phyloP scores from a whole-genome alignment of 2,888 invertebrate genomes.

The Leuctra nigra region DNA sequence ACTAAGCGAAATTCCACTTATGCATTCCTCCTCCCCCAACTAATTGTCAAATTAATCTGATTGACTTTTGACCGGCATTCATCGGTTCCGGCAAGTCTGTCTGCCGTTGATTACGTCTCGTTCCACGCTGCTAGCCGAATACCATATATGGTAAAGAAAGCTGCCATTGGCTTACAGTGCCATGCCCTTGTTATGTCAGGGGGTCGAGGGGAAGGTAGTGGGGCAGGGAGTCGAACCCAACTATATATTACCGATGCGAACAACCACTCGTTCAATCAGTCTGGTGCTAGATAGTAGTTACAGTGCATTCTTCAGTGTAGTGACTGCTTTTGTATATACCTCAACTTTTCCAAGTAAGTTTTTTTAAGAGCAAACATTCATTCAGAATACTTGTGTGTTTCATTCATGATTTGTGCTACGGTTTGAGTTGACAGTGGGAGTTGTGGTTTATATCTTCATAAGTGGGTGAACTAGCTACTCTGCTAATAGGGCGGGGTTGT shows the following conservation, averaged over 20 bases:
- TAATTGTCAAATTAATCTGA: too few relatives aligned
- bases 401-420: neutral
- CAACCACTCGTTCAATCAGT: constrained; percentile 27
- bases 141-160: constrained; percentile 75
- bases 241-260: constrained; percentile 26
- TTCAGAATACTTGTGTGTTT: neutral
- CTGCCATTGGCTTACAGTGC: constrained; percentile 51
- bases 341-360: constrained; percentile 3
- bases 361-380: neutral
- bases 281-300: constrained; percentile 9
- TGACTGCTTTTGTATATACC: constrained; percentile 1
- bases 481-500: constrained; percentile 1
- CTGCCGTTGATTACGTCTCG: constrained; percentile 11
- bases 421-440: too few relatives aligned
- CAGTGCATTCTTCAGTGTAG: constrained; percentile 5
- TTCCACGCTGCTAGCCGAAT: constrained; percentile 38
- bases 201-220: constrained; percentile 45
- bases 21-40: too few relatives aligned
- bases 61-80: constrained; percentile 16
- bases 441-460: neutral
- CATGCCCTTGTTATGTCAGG: constrained; percentile 38
- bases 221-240: constrained; percentile 34
- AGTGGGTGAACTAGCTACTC: neutral
- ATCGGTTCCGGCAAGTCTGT: constrained; percentile 22
- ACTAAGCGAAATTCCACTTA: too few relatives aligned